Conservation (phyloP, 2,888 invertebrate species). For the Hetaerina titia region DNA sequence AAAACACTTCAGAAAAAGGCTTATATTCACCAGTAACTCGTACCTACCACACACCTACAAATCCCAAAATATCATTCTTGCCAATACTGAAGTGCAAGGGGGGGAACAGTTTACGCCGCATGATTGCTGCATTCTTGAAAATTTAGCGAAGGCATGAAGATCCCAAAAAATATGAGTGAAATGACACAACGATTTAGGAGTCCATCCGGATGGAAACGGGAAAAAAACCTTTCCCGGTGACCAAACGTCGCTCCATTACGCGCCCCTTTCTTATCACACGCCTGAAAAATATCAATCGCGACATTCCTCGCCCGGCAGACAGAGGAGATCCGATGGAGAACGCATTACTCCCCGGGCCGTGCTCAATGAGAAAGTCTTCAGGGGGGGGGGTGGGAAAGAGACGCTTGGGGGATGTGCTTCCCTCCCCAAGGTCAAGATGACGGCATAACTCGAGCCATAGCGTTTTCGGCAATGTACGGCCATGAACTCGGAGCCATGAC, state of each 20-base stretch:
- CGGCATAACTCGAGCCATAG: constrained; percentile 45
- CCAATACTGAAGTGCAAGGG: not conserved
- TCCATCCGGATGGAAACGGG: not conserved
- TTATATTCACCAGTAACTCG: too few species aligned
- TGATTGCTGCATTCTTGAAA: not conserved
- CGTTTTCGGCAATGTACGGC: constrained; percentile 56
- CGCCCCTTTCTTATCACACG: not conserved
- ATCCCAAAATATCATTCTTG: not conserved
- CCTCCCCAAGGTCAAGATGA: constrained; percentile 51
- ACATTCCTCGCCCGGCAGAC: not conserved
- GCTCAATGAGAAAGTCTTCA: constrained; percentile 12
- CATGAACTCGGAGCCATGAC: constrained; percentile 10
- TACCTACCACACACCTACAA: too few species aligned
- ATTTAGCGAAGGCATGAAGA: not conserved
- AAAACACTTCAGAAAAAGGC: too few species aligned
- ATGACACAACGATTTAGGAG: not conserved
- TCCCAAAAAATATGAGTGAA: not conserved
- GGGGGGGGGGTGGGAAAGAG: not conserved
- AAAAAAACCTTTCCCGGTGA: not conserved
- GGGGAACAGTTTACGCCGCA: not conserved
- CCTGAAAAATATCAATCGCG: not conserved
- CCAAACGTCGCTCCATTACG: not conserved
- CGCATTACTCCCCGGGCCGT: not conserved
- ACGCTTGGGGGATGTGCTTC: not conserved
- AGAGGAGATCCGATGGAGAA: not conserved